These are phyloP conservation scores for Schizopygopsis pylzovi DNA, from an alignment of 2,797 vertebrate genomes.

Conservation along the genomic window DNA sequence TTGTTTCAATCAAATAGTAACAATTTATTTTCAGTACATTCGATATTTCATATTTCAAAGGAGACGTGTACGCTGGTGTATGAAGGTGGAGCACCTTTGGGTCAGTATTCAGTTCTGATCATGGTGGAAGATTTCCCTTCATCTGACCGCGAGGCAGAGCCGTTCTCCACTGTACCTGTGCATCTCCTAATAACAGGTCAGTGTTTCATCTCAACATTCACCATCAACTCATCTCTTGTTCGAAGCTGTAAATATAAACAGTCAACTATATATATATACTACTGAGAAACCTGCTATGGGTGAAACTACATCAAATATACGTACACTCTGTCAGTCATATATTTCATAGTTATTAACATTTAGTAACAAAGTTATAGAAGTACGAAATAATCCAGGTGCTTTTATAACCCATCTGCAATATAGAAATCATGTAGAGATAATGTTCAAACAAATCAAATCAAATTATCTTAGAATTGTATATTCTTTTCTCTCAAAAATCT, in stretches of 20 bases:
- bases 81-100: slow-evolving; percentile 65
- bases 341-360: neutral
- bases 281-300: no score
- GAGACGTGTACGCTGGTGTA: slow-evolving; percentile 68
- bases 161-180: slow-evolving; percentile 73
- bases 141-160: slow-evolving; percentile 40
- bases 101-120: slow-evolving; percentile 72
- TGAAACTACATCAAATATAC: no score
- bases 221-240: neutral
- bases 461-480: no score
- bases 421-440: neutral
- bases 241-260: neutral
- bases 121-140: slow-evolving; percentile 73
- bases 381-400: neutral
- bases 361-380: neutral
- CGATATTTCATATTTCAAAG: slow-evolving; percentile 53
- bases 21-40: neutral
- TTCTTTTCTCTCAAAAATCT: neutral
- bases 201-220: slow-evolving; percentile 14
- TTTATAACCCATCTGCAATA: no score
- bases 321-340: no score
- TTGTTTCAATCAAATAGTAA: neutral
- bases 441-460: neutral
- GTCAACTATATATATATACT: no score
- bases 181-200: slow-evolving; percentile 75